A percentile compares a stretch with the other conserved stretches of the same genome.
Evolutionary conservation across 1,140 invertebrate genomes (phyloP).

Genomic region (Trichonephila clavipes): DNA sequence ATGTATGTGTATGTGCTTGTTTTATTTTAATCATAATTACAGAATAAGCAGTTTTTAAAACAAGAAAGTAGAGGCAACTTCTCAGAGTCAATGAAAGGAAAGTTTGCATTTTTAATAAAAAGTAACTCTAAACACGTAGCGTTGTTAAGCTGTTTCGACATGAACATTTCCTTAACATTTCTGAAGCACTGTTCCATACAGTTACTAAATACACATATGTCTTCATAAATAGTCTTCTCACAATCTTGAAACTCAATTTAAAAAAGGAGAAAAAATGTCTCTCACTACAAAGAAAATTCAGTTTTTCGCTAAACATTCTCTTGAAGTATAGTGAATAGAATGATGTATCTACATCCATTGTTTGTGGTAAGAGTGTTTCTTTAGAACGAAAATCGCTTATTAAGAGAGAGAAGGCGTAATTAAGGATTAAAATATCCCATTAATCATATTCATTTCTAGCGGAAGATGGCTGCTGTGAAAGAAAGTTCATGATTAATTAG

Average conservation of each 20-base stretch:
- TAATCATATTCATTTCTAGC: slow-evolving; percentile 21
- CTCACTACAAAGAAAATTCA: background rate
- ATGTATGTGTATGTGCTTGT: no score
- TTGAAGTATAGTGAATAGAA: background rate
- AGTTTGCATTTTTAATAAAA: no score
- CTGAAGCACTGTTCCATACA: background rate
- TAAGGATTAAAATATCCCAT: slow-evolving; percentile 35
- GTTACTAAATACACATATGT: background rate
- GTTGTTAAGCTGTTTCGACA: no score
- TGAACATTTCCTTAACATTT: no score
- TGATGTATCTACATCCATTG: background rate
- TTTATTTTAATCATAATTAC: no score
- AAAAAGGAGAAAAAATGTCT: background rate
- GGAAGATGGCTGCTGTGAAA: background rate
- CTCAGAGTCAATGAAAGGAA: no score
- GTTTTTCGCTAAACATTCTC: background rate
- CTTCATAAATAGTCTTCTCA: background rate
- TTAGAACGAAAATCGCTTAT: background rate
- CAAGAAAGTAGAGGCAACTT: no score
- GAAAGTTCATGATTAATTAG: slow-evolving; percentile 36
- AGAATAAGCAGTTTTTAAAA: no score
- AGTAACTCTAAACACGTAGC: no score
- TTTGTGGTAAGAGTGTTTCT: background rate
- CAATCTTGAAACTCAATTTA: background rate
- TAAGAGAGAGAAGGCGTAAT: slow-evolving; percentile 43